Base-by-base conservation (phyloP, 2,888 invertebrate species). In the Spodoptera exigua region DNA sequence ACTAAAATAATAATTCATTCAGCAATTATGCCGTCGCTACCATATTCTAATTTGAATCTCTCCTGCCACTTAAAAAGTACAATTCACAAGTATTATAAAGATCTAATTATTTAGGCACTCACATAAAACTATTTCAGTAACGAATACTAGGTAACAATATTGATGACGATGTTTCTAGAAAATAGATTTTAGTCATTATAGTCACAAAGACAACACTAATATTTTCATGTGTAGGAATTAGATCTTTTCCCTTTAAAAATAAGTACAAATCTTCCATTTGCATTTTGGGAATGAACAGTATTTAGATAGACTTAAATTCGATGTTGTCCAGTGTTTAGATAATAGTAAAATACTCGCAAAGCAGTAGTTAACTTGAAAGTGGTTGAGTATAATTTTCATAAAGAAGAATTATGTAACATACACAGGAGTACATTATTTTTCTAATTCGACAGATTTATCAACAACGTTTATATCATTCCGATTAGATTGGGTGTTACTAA, bases 241-340 rank as follows among this genome's bases (percentile, higher is more conserved):
- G 17, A 17, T 13, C 2, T 14, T 12, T 12, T 48, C 17, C 21
- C 10, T 46, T 60, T 35, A 17, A 73, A 68, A 68, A 48, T 37
- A 66, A 73, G 77, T 78, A 77, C 74, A 78, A 77, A 78, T 13
- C 14, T 47, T 55, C 45, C 14, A 59, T 44, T 27, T 57, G 49
- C 52, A 59, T 69, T 61, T 64, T 63, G 18, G 17, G 39, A 64
- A 58, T 46, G 17, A 52, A 48, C 64, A 67, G 46, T 71, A 74
- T 61, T 51, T 65, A 54, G 21, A 60, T 55, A 49, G 44, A 52
- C 14, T 44, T 47, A 43, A n/a, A 69, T 36, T 64, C 2, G 41
- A 51, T 62, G 44, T 54, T 54, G 57, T 69, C 14, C 16, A 34
- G 53, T 56, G 52, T 51, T 46, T 67, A 60, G 40, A 45, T 53